These are phyloP conservation scores for Aphis craccivora DNA, from an alignment of 1,140 invertebrate genomes.

Conservation along the genomic window DNA sequence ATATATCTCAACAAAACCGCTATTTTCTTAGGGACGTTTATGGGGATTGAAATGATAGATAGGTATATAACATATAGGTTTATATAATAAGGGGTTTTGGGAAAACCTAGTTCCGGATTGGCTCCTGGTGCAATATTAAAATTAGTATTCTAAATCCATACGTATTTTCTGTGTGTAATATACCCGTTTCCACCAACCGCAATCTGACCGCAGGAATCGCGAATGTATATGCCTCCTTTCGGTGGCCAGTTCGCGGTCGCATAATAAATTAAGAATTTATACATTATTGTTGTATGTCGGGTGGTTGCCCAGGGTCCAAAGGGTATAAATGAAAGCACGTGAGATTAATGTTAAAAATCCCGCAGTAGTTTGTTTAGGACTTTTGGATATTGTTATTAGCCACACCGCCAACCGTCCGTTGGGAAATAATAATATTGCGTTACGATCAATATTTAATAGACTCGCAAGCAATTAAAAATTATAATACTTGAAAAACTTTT, in stretches of 20 bases:
- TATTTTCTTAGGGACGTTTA: not conserved
- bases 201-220: conserved; percentile 51
- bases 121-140: conserved; percentile 44
- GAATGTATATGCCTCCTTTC: conserved; percentile 26
- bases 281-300: conserved; percentile 43
- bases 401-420: conserved; percentile 8
- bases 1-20: conserved; percentile 1
- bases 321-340: conserved; percentile 56
- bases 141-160: conserved; percentile 56
- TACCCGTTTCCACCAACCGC: not conserved
- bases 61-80: not conserved
- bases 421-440: conserved; percentile 41
- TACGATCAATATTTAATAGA: conserved; percentile 53
- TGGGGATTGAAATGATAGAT: not conserved
- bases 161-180: conserved; percentile 25
- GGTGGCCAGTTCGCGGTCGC: conserved; percentile 51
- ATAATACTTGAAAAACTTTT: conserved; percentile 14
- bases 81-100: conserved; percentile 33
- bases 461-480: conserved; percentile 21
- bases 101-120: conserved; percentile 27
- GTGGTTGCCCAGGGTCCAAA: conserved; percentile 38
- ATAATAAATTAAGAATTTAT: conserved; percentile 58
- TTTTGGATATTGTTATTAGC: conserved; percentile 41
- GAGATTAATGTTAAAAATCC: conserved; percentile 58
- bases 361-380: conserved; percentile 48